A percentile compares a stretch with the other conserved stretches of the same genome.
These are phyloP conservation scores for Tylochromis polylepis DNA, from an alignment of 2,113 vertebrate genomes.

Conservation along the genomic window DNA sequence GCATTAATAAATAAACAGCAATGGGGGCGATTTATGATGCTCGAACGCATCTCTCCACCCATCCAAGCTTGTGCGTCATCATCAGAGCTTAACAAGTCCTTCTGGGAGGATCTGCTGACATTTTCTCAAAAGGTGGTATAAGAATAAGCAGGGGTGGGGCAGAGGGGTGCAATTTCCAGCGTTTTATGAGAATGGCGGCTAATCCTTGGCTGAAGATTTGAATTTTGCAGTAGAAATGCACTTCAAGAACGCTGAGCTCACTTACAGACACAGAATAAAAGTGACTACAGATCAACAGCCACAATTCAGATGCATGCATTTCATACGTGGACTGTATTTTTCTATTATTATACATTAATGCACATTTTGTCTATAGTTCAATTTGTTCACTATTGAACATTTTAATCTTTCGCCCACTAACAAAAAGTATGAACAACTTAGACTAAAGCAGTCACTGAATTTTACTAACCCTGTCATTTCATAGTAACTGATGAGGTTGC, in stretches of 20 bases:
- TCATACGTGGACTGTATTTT: too few species aligned
- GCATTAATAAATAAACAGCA: conserved; percentile 67
- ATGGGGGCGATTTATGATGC: conserved; percentile 52
- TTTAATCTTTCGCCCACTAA: not conserved
- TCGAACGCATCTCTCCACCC: not conserved
- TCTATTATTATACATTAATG: not conserved
- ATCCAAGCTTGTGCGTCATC: not conserved
- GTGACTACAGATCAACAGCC: not conserved
- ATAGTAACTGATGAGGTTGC: not conserved
- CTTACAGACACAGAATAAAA: not conserved
- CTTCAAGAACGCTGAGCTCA: not conserved
- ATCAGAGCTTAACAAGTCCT: conserved; percentile 43
- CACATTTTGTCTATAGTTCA: not conserved
- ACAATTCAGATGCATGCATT: too few species aligned
- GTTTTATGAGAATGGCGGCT: not conserved
- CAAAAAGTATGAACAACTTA: not conserved
- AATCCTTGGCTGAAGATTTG: not conserved
- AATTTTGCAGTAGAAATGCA: not conserved
- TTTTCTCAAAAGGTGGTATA: conserved; percentile 37
- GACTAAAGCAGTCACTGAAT: not conserved
- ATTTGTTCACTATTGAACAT: not conserved
- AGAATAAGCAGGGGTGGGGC: not conserved
- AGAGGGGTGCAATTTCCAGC: not conserved
- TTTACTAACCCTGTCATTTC: not conserved
- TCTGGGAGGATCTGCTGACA: conserved; percentile 47